Evolutionary conservation across 2,888 invertebrate species (phyloP).

Genomic region (Brachypterus glaber): DNA sequence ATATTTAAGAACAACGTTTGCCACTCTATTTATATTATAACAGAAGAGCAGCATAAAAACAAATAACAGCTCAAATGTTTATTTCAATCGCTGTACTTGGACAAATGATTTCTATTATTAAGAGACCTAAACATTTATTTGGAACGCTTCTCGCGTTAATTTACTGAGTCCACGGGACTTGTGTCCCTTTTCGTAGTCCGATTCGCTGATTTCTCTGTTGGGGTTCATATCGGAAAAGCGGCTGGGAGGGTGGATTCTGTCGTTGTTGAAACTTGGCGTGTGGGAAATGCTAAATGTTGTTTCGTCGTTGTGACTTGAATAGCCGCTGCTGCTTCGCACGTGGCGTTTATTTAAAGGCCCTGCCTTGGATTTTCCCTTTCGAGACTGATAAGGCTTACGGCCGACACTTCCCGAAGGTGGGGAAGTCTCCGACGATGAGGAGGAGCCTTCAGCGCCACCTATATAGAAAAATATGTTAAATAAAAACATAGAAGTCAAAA

Average conservation of each 20-base stretch:
- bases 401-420: slow-evolving; percentile 47
- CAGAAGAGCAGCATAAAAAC: too few relatives aligned
- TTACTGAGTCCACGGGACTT: slow-evolving; percentile 39
- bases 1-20: too few relatives aligned
- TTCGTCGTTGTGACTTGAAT: slow-evolving; percentile 77
- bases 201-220: slow-evolving; percentile 40
- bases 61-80: too few relatives aligned
- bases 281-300: slow-evolving; percentile 77
- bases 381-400: slow-evolving; percentile 55
- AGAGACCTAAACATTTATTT: slow-evolving; percentile 59
- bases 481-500: too few relatives aligned
- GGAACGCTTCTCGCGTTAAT: slow-evolving; percentile 59
- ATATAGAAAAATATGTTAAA: too few relatives aligned
- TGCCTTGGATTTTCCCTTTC: slow-evolving; percentile 55
- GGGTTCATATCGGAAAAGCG: slow-evolving; percentile 67
- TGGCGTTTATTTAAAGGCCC: slow-evolving; percentile 55
- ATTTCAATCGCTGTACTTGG: too few relatives aligned
- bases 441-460: slow-evolving; percentile 67
- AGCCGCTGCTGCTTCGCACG: slow-evolving; percentile 69
- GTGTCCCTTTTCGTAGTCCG: slow-evolving; percentile 41
- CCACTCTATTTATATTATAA: too few relatives aligned
- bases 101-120: too few relatives aligned
- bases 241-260: slow-evolving; percentile 73
- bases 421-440: slow-evolving; percentile 70
- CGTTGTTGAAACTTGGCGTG: slow-evolving; percentile 72